phyloP scores from a whole-genome alignment of 2,888 invertebrate genomes.

The Bellardia bayeri region DNA sequence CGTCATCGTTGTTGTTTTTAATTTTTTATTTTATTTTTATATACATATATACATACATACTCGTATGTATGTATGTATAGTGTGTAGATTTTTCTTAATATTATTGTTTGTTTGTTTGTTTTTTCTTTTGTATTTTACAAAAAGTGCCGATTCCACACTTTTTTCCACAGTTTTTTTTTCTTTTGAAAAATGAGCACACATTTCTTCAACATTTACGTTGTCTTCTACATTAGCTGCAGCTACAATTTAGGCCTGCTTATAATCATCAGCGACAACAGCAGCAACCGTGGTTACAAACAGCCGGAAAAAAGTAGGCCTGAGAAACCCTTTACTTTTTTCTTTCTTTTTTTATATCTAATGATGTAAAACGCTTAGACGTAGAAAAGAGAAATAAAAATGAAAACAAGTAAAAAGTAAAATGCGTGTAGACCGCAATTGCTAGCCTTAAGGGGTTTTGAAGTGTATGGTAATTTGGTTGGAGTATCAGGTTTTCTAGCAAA shows the following conservation, averaged over 20 bases:
- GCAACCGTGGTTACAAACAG: constrained; percentile 20
- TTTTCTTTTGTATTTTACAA: constrained; percentile 47
- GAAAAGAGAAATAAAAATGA: neutral
- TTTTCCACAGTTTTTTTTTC: constrained; percentile 28
- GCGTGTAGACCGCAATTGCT: constrained; percentile 50
- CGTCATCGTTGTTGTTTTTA: constrained; percentile 55
- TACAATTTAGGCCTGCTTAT: constrained; percentile 38
- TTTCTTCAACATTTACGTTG: constrained; percentile 55
- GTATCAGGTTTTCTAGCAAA: constrained; percentile 4
- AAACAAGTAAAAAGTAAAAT: constrained; percentile 18
- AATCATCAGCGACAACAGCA: constrained; percentile 52
- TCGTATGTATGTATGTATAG: neutral
- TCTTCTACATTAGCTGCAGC: constrained; percentile 13
- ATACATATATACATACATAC: too few species aligned
- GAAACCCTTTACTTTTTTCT: constrained; percentile 53
- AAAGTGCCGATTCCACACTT: constrained; percentile 69
- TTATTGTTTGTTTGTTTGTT: constrained; percentile 54
- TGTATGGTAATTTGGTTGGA: constrained; percentile 15
- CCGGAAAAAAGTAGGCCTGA: constrained; percentile 25
- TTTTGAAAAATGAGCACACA: constrained; percentile 64
- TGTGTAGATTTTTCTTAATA: constrained; percentile 5
- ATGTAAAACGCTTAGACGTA: constrained; percentile 51
- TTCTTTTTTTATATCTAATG: constrained; percentile 53
- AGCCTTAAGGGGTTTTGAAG: constrained; percentile 15
- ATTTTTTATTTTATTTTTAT: neutral